Percentiles rank a stretch among this genome's conserved stretches.
Evolutionary conservation across 2,888 invertebrate species (phyloP).

Genomic region (Nymphalis polychloros): DNA sequence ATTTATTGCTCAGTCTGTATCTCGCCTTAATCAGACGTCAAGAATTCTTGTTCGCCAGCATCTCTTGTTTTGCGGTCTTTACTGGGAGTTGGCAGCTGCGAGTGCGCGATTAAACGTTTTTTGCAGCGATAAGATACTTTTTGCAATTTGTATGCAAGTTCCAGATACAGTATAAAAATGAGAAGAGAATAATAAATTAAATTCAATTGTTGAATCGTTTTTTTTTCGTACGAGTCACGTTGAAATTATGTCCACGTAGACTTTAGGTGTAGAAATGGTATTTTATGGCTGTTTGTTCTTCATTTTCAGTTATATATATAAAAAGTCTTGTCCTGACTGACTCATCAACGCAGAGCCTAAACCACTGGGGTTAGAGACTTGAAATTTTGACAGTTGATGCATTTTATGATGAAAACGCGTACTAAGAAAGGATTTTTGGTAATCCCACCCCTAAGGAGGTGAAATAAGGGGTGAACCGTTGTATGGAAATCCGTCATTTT

Average conservation of each 20-base stretch:
- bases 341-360: no score
- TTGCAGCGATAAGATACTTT: slow-evolving; percentile 26
- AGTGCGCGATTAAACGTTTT: slow-evolving; percentile 28
- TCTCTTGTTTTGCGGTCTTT: slow-evolving; percentile 38
- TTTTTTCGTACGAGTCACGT: neutral
- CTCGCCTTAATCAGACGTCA: slow-evolving; percentile 27
- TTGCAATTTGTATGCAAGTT: slow-evolving; percentile 29
- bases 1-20: slow-evolving; percentile 5
- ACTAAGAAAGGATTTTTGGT: no score
- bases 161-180: slow-evolving; percentile 13
- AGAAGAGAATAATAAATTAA: slow-evolving; percentile 6
- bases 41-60: slow-evolving; percentile 40
- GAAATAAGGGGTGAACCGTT: no score
- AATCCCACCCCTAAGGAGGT: no score
- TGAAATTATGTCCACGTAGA: neutral
- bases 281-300: no score
- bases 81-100: slow-evolving; percentile 29
- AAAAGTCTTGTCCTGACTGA: no score
- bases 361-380: no score
- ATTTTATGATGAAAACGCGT: no score
- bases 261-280: no score
- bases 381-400: no score
- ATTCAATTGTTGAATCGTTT: neutral
- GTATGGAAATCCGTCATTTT: no score
- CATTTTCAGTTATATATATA: no score